A percentile compares a stretch with the other conserved stretches of the same genome.
Evolutionary conservation across 2,797 vertebrate species (phyloP).

Genomic region (Leptodactylus fallax): DNA sequence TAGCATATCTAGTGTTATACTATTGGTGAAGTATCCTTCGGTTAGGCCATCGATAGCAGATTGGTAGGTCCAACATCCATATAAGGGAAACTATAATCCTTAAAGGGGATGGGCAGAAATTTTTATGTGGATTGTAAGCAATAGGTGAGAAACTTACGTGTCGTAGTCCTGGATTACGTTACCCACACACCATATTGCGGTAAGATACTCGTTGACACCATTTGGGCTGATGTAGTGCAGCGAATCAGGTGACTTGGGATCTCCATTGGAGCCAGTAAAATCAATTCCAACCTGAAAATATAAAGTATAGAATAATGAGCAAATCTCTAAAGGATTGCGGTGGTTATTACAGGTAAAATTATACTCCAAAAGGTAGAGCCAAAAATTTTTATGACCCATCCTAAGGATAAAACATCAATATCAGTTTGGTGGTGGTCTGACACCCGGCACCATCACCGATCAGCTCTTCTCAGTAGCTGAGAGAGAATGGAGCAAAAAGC

Average conservation of each 20-base stretch:
- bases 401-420: too few species aligned
- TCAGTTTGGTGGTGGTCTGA: too few species aligned
- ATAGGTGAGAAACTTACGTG: slow-evolving; percentile 73
- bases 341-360: background rate
- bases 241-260: slow-evolving; percentile 88
- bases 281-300: slow-evolving; percentile 86
- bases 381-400: too few species aligned
- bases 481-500: too few species aligned
- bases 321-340: background rate
- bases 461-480: too few species aligned
- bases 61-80: too few species aligned
- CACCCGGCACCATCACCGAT: too few species aligned
- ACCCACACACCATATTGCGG: slow-evolving; percentile 91
- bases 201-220: slow-evolving; percentile 91
- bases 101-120: too few species aligned
- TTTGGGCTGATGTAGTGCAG: slow-evolving; percentile 90
- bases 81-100: too few species aligned
- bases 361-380: background rate
- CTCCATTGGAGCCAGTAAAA: slow-evolving; percentile 94
- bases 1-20: too few species aligned
- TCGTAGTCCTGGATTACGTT: slow-evolving; percentile 94
- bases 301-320: background rate
- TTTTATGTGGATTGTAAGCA: background rate
- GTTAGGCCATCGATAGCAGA: too few species aligned
- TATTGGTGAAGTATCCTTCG: too few species aligned